These are phyloP conservation scores for Phengaris arion DNA, from an alignment of 2,888 invertebrate genomes.

Conservation along the genomic window DNA sequence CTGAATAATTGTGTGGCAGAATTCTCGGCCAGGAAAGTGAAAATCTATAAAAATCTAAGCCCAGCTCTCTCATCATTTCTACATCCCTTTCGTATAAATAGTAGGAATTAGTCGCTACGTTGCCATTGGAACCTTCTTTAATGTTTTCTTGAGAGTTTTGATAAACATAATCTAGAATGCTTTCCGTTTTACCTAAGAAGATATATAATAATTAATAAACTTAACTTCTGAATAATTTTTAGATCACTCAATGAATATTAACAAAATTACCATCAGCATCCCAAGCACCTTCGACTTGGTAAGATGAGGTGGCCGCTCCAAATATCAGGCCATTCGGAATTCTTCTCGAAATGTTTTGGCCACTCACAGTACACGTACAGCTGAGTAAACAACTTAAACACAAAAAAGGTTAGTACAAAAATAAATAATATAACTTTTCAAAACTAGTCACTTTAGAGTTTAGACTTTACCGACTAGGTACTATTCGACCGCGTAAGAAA, in stretches of 20 bases:
- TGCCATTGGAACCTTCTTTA: slow-evolving; percentile 73
- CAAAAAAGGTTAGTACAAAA: background rate
- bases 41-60: slow-evolving; percentile 71
- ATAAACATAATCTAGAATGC: background rate
- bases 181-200: slow-evolving; percentile 16
- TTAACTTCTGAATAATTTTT: background rate
- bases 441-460: no score
- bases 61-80: slow-evolving; percentile 36
- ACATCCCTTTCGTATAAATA: slow-evolving; percentile 77
- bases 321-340: slow-evolving; percentile 48
- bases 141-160: background rate
- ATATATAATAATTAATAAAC: background rate
- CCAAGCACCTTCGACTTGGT: slow-evolving; percentile 75
- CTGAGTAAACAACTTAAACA: background rate
- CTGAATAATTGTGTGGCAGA: slow-evolving; percentile 75
- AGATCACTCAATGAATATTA: slow-evolving; percentile 31
- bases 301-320: slow-evolving; percentile 56
- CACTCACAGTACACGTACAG: background rate
- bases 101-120: slow-evolving; percentile 78
- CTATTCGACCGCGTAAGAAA: no score
- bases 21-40: slow-evolving; percentile 80
- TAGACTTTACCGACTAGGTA: no score
- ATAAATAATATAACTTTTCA: no score
- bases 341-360: slow-evolving; percentile 31
- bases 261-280: slow-evolving; percentile 57